These are phyloP conservation scores for Gasterosteus aculeatus DNA, from an alignment of 2,113 vertebrate genomes.

Conservation along the genomic window DNA sequence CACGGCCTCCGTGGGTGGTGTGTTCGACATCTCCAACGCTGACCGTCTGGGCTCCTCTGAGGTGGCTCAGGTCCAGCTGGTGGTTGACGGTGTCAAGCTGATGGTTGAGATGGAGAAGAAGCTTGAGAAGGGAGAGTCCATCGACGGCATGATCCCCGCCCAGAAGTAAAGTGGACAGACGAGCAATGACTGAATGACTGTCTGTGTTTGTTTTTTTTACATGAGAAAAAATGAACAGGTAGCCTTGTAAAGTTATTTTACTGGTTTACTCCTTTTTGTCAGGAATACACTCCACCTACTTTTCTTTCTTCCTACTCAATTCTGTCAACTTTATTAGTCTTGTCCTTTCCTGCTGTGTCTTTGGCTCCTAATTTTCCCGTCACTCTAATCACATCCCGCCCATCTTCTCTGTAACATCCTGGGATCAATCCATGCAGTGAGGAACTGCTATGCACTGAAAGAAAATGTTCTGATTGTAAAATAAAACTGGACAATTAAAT, in stretches of 20 bases:
- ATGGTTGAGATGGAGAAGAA: conserved; percentile 99
- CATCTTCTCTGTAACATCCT: conserved; percentile 79
- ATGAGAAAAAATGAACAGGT: conserved; percentile 68
- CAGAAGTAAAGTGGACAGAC: conserved; percentile 89
- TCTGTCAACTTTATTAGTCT: conserved; percentile 11
- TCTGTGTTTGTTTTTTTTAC: conserved; percentile 57
- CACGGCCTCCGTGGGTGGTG: conserved; percentile 91
- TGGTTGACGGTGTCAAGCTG: conserved; percentile 96
- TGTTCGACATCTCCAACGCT: conserved; percentile 96
- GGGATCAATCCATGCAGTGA: conserved; percentile 81
- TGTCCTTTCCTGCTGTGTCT: conserved; percentile 23
- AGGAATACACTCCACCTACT: conserved; percentile 67
- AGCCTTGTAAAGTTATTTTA: conserved; percentile 67
- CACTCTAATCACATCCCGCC: conserved; percentile 34
- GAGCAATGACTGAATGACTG: conserved; percentile 51
- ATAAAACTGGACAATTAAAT: conserved; percentile 77
- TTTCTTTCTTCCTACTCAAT: conserved; percentile 43
- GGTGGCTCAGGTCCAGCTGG: conserved; percentile 94
- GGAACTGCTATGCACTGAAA: conserved; percentile 70
- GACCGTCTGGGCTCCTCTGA: conserved; percentile 95
- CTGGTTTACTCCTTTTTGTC: conserved; percentile 50
- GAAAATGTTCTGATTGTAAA: conserved; percentile 73
- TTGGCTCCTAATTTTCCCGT: conserved; percentile 32
- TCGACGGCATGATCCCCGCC: conserved; percentile 95
- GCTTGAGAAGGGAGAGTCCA: conserved; percentile 91